A percentile compares a stretch with the other conserved stretches of the same genome.
These are phyloP conservation scores for Noturus placidus DNA, from an alignment of 2,113 vertebrate genomes.

Conservation along the genomic window DNA sequence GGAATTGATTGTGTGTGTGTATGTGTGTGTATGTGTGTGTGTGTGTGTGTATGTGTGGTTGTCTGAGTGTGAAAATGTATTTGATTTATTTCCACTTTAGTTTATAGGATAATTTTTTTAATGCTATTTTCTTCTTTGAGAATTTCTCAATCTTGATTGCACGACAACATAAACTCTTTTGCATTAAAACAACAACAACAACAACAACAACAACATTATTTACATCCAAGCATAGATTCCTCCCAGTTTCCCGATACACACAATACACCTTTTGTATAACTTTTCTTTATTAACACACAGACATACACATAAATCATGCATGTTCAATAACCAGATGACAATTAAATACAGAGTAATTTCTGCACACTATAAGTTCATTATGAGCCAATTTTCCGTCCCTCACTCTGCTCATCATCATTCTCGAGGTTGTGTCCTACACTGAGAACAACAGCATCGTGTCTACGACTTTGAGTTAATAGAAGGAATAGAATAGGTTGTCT, in stretches of 20 bases:
- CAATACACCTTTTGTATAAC: background rate
- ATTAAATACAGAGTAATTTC: background rate
- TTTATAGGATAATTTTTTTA: no score
- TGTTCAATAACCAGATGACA: background rate
- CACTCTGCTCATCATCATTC: background rate
- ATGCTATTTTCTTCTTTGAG: background rate
- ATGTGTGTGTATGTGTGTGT: no score
- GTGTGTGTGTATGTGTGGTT: no score
- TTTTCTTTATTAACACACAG: background rate
- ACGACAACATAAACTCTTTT: background rate
- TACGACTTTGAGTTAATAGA: background rate
- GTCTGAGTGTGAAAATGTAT: no score
- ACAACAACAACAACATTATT: background rate
- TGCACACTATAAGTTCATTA: background rate
- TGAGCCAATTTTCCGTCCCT: background rate
- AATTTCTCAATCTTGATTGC: background rate
- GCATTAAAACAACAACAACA: background rate
- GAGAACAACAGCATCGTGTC: background rate
- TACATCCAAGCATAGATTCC: background rate
- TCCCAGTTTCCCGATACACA: background rate
- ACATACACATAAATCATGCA: background rate
- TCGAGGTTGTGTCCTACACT: background rate
- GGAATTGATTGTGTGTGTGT: no score
- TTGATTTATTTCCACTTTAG: no score
- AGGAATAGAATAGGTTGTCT: background rate